These are phyloP conservation scores for Bimastos eiseni DNA, from an alignment of 2,888 invertebrate species.

Conservation along the genomic window DNA sequence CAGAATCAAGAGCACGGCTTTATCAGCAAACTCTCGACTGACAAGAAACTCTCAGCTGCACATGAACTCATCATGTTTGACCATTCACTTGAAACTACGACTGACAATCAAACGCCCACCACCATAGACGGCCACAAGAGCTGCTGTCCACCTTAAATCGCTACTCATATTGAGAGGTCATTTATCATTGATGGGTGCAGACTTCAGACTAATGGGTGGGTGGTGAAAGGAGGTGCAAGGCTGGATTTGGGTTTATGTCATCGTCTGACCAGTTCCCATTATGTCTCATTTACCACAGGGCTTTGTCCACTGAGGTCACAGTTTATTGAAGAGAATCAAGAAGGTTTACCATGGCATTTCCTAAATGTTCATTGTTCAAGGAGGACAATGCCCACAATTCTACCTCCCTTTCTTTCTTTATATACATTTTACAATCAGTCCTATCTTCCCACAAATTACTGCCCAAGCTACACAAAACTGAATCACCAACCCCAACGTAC, in stretches of 20 bases:
- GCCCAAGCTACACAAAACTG: neutral
- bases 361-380: neutral
- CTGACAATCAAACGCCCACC: neutral
- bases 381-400: neutral
- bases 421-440: neutral
- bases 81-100: neutral
- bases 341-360: neutral
- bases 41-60: neutral
- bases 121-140: neutral
- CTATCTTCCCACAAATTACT: neutral
- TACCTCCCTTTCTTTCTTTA: neutral
- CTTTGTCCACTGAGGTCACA: neutral
- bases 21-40: neutral
- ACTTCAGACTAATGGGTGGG: neutral
- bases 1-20: neutral
- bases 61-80: neutral
- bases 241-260: neutral
- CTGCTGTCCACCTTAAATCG: neutral
- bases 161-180: neutral
- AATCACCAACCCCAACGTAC: neutral
- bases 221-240: neutral
- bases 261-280: neutral
- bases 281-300: neutral
- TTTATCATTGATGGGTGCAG: too few relatives aligned
- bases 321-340: neutral